A percentile compares a stretch with the other conserved stretches of the same genome.
Evolutionary conservation across 2,797 vertebrate species (phyloP).

Genomic region (Sebastiscus albofasciatus): DNA sequence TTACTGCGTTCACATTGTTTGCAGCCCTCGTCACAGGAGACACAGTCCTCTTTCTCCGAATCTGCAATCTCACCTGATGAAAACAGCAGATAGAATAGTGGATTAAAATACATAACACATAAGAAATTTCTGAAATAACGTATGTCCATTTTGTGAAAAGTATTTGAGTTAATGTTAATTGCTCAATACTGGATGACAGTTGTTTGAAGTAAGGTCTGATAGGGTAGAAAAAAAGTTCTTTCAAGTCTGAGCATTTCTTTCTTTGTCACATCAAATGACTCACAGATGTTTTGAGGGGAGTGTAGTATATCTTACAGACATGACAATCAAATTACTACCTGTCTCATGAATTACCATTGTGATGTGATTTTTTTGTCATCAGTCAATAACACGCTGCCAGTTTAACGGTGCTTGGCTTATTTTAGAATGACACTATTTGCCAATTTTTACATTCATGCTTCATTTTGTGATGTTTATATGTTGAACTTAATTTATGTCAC

Average conservation of each 20-base stretch:
- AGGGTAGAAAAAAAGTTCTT: neutral
- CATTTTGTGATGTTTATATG: neutral
- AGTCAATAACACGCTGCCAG: neutral
- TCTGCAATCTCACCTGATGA: conserved; percentile 83
- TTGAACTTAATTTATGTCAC: neutral
- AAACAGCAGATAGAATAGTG: neutral
- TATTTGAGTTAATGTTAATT: neutral
- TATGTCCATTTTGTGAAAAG: neutral
- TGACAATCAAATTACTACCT: neutral
- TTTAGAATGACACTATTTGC: neutral
- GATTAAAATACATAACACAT: neutral
- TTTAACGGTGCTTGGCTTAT: neutral
- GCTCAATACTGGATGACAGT: neutral
- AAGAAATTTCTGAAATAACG: neutral
- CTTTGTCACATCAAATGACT: neutral
- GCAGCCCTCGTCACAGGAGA: conserved; percentile 90
- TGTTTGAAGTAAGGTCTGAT: neutral
- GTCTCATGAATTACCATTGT: neutral
- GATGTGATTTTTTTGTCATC: neutral
- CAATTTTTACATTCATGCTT: neutral
- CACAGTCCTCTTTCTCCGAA: conserved; percentile 79
- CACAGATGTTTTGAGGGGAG: neutral
- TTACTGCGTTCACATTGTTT: conserved; percentile 86
- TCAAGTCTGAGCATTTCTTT: neutral
- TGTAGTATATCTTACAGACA: neutral